Evolutionary conservation across 2,113 vertebrate genomes (phyloP).

Genomic region (Atrichornis clamosus): DNA sequence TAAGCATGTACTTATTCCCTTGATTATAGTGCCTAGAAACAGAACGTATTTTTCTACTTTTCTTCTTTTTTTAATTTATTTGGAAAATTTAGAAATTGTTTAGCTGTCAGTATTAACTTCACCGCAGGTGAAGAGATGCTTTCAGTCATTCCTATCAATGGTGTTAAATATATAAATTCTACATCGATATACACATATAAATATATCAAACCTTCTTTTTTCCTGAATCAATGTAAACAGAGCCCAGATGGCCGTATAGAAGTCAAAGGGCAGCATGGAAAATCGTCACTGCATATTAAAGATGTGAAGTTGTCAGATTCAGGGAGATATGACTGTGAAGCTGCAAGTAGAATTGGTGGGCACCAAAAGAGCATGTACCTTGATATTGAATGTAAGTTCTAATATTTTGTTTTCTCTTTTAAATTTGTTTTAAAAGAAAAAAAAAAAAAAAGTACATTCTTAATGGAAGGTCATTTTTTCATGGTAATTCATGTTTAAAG

Average conservation of each 20-base stretch:
- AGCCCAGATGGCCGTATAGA: slow-evolving; percentile 90
- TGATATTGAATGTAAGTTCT: slow-evolving; percentile 92
- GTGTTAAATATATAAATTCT: slow-evolving; percentile 12
- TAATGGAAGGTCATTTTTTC: background rate
- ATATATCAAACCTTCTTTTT: slow-evolving; percentile 43
- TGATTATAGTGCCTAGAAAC: background rate
- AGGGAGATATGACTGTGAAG: slow-evolving; percentile 96
- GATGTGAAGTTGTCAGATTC: slow-evolving; percentile 86
- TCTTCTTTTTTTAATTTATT: background rate
- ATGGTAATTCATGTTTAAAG: background rate
- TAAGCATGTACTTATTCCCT: slow-evolving; percentile 40
- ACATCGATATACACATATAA: background rate
- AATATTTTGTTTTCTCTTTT: slow-evolving; percentile 22
- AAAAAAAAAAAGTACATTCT: slow-evolving; percentile 21
- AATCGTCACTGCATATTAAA: slow-evolving; percentile 88
- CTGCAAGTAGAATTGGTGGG: slow-evolving; percentile 93
- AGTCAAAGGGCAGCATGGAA: slow-evolving; percentile 86
- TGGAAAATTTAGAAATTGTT: background rate
- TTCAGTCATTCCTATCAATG: background rate
- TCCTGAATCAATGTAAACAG: slow-evolving; percentile 73
- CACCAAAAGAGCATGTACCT: slow-evolving; percentile 98
- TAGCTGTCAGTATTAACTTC: background rate
- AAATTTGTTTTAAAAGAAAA: background rate
- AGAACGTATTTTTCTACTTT: background rate
- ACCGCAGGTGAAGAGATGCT: background rate